Percentiles rank a stretch among this genome's conserved stretches.
Conservation (phyloP, 2,113 vertebrate species). For the Pterocles burchelli region DNA sequence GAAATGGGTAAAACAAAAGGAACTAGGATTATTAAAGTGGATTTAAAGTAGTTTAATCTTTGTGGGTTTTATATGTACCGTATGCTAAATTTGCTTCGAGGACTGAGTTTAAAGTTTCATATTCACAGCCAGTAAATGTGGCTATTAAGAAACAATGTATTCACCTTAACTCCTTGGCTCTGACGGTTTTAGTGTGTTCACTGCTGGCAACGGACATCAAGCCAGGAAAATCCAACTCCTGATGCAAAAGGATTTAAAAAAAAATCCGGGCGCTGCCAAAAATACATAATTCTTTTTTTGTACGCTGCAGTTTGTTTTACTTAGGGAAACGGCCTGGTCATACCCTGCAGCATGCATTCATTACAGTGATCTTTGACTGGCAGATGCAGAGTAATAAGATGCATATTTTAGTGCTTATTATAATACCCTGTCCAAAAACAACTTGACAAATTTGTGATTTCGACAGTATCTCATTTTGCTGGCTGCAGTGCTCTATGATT, state of each 20-base stretch:
- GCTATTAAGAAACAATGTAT: conserved; percentile 66
- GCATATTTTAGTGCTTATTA: conserved; percentile 83
- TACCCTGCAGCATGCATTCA: conserved; percentile 81
- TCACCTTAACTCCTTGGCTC: conserved; percentile 48
- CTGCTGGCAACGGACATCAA: conserved; percentile 44
- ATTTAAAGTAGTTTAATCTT: conserved; percentile 49
- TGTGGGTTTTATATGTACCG: conserved; percentile 1
- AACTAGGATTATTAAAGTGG: conserved; percentile 9
- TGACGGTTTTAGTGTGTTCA: conserved; percentile 1
- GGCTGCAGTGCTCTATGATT: conserved; percentile 86
- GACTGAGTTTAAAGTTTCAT: conserved; percentile 38
- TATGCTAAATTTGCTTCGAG: conserved; percentile 63
- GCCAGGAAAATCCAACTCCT: conserved; percentile 70
- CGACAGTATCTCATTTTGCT: conserved; percentile 89
- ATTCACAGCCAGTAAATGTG: conserved; percentile 58
- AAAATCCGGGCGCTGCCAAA: conserved; percentile 55
- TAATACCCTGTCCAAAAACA: conserved; percentile 85
- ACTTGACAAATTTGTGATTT: conserved; percentile 84
- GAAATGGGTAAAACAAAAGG: conserved; percentile 43
- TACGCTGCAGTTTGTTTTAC: conserved; percentile 79
- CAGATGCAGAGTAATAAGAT: conserved; percentile 81
- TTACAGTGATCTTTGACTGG: conserved; percentile 82
- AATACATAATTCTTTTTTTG: conserved; percentile 74
- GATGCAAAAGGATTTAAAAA: conserved; percentile 60
- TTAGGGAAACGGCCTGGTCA: conserved; percentile 76